These are phyloP conservation scores for Carlito syrichta DNA, from an alignment of 2,113 vertebrate species.

Conservation along the genomic window DNA sequence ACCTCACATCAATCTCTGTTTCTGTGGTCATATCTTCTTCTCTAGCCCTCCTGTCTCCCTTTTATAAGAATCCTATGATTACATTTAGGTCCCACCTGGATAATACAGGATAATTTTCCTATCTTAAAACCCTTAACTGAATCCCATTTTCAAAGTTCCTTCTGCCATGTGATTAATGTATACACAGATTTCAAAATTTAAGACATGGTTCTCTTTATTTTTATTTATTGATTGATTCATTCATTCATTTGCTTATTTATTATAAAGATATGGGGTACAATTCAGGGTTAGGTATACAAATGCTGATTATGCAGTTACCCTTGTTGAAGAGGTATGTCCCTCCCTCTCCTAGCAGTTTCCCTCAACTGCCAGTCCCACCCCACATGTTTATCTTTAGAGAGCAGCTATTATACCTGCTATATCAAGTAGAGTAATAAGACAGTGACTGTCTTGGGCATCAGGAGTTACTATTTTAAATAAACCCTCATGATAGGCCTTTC, in stretches of 20 bases:
- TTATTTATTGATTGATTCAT: too few relatives aligned
- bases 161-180: neutral
- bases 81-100: neutral
- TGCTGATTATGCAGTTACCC: too few relatives aligned
- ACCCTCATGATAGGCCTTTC: neutral
- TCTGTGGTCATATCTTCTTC: neutral
- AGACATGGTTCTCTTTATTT: too few relatives aligned
- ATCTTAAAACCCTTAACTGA: neutral
- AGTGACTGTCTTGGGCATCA: neutral
- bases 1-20: neutral
- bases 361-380: too few relatives aligned
- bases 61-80: neutral
- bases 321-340: too few relatives aligned
- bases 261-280: too few relatives aligned
- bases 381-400: neutral
- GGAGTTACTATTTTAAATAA: neutral
- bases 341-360: too few relatives aligned
- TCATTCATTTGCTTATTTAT: too few relatives aligned
- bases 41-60: neutral
- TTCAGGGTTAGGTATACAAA: too few relatives aligned
- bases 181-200: too few relatives aligned
- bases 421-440: neutral
- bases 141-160: neutral
- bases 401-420: neutral
- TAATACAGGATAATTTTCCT: neutral